Evolutionary conservation across 2,888 invertebrate species (phyloP).

Genomic region (Labia minor): DNA sequence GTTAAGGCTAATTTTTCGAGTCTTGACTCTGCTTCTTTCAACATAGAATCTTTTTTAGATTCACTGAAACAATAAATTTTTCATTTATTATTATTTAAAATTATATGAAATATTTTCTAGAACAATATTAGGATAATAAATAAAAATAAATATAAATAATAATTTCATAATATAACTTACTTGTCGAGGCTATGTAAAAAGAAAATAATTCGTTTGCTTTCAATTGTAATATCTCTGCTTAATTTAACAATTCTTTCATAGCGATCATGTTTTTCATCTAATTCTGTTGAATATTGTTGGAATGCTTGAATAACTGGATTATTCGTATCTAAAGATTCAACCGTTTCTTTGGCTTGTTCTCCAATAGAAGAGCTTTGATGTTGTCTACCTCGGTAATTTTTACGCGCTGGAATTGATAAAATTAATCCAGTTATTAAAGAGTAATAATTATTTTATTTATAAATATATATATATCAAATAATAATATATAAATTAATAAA

Average conservation of each 20-base stretch:
- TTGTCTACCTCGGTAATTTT: neutral
- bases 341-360: conserved; percentile 37
- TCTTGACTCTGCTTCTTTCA: conserved; percentile 55
- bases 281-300: conserved; percentile 47
- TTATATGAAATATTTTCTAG: neutral
- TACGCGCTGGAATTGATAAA: neutral
- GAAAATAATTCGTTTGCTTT: conserved; percentile 83
- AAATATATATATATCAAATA: too few species aligned
- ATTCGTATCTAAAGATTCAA: conserved; percentile 39
- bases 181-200: conserved; percentile 62
- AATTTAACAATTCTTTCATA: conserved; percentile 72
- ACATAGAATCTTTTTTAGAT: conserved; percentile 42
- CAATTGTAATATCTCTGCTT: conserved; percentile 74
- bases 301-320: conserved; percentile 51
- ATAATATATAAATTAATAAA: too few species aligned
- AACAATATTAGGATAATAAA: neutral
- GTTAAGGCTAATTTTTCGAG: conserved; percentile 50
- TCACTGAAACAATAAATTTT: conserved; percentile 35
- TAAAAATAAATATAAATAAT: neutral
- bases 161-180: too few species aligned
- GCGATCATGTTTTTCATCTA: conserved; percentile 71
- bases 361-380: conserved; percentile 32
- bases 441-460: too few species aligned
- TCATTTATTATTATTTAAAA: neutral
- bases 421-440: too few species aligned